Evolutionary conservation across 2,113 vertebrate species (phyloP).

Genomic region (Morone saxatilis): DNA sequence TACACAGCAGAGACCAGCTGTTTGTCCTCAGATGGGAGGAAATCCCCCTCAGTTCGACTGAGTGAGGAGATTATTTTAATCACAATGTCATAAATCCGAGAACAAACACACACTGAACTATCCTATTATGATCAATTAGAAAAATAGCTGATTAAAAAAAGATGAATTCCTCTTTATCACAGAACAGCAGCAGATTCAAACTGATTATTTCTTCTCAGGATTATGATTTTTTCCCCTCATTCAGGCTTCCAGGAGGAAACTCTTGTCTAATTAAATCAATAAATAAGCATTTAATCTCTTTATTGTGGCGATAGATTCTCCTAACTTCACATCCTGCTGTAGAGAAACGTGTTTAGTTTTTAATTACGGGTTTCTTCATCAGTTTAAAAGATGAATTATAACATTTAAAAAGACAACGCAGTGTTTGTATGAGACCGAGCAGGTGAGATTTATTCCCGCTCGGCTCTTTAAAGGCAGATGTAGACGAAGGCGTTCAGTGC

Average conservation of each 20-base stretch:
- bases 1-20: not conserved
- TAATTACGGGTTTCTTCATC: too few relatives aligned
- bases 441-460: not conserved
- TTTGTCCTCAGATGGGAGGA: not conserved
- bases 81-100: not conserved
- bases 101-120: not conserved
- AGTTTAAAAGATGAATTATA: not conserved
- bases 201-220: not conserved
- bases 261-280: not conserved
- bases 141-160: not conserved
- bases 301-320: not conserved
- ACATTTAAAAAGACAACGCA: not conserved
- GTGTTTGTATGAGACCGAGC: not conserved
- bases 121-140: not conserved
- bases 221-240: not conserved
- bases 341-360: not conserved
- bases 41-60: not conserved
- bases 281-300: constrained; percentile 22
- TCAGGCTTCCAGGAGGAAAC: not conserved
- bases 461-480: too few relatives aligned
- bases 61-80: not conserved
- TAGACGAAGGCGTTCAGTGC: too few relatives aligned
- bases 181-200: not conserved
- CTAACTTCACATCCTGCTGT: not conserved
- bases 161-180: not conserved